A percentile compares a stretch with the other conserved stretches of the same genome.
phyloP scores from a whole-genome alignment of 2,888 invertebrate species.

The Tipula unca region DNA sequence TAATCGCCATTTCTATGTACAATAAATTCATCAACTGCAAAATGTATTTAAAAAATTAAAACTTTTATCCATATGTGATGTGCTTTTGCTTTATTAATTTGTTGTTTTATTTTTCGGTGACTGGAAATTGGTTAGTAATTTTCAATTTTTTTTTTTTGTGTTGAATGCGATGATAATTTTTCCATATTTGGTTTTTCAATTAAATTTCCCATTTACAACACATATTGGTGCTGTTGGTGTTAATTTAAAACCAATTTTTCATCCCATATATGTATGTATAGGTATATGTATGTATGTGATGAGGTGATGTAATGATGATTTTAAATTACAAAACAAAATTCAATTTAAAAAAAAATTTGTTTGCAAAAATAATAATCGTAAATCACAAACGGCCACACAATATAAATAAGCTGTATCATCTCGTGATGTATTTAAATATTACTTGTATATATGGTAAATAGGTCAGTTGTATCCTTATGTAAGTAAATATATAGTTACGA shows the following conservation, averaged over 20 bases:
- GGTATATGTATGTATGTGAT: neutral
- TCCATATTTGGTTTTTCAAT: neutral
- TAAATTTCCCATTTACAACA: neutral
- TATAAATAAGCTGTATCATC: neutral
- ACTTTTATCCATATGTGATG: too few species aligned
- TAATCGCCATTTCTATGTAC: too few species aligned
- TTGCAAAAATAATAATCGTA: neutral
- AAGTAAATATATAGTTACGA: neutral
- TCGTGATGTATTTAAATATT: neutral
- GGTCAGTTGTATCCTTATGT: neutral
- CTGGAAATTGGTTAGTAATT: neutral
- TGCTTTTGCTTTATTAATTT: neutral
- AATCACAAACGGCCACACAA: neutral
- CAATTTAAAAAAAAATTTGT: neutral
- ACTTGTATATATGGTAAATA: neutral
- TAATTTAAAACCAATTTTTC: neutral
- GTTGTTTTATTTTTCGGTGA: neutral
- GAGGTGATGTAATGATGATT: neutral
- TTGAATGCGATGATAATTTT: neutral
- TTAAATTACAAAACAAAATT: neutral
- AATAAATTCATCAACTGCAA: too few species aligned
- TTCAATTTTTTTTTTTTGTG: neutral
- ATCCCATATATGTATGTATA: neutral
- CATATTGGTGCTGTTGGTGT: neutral
- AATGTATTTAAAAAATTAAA: too few species aligned